Evolutionary conservation across 2,113 vertebrate species (phyloP), one percentile per base, ranked within the genome.

Genomic region (Brachyhypopomus occidentalis): DNA sequence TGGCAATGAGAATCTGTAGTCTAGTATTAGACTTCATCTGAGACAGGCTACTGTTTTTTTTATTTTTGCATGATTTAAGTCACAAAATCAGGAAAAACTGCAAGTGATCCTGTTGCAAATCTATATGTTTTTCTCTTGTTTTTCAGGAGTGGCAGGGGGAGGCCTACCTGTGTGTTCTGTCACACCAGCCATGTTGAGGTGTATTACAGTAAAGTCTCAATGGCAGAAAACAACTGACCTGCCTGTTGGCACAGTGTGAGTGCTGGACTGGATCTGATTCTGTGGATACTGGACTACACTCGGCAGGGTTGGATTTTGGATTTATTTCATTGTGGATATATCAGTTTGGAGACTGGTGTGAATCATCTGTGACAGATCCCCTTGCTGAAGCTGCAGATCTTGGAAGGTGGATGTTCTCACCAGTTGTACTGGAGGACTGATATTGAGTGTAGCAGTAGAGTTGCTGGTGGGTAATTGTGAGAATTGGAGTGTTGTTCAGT

Each of bases 101-200:
- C 75, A 82, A 87, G 81, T 84, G 85, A 90, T 87, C 87, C 80
- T 83, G 77, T 89, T 88, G 83, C 88, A 89, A 91, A 92, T 52
- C 9, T 84, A 83, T 72, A 17, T 80, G 73, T 83, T 86, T 67
- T 64, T 89, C 74, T 90, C 71, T 81, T 87, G 3, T 83, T 84
- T 87, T 83, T 69, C 87, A 94, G 93, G 90, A 87, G 83, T 78
- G 80, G 56, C 81, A 82, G 78, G 86, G 87, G 83, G 85, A 87
- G 80, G 88, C 87, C 88, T 85, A 82, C 75, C 77, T 78, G 70
- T 87, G 88, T 88, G 81, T 22, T 83, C 86, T 63, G 72, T 70
- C 75, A 69, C 67, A 67, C 75, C 66, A 66, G 60, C 64, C 78
- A 80, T 59, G 63, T 38, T 45, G 60, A 83, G 82, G 66, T 64